phyloP scores from a whole-genome alignment of 2,113 vertebrate genomes.

The Ranitomeya variabilis region DNA sequence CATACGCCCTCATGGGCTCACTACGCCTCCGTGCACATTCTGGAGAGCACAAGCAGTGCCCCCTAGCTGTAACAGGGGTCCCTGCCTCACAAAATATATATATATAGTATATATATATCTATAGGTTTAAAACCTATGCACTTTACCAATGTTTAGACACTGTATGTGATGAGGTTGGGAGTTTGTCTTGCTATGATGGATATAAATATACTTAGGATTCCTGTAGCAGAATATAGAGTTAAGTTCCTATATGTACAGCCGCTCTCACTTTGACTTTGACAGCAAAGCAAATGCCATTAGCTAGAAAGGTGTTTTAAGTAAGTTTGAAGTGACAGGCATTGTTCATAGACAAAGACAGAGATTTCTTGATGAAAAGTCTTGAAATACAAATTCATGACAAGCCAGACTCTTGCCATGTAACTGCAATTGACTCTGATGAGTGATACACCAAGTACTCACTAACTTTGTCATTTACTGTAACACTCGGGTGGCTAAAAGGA shows the following conservation, averaged over 20 bases:
- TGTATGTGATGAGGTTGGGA: too few relatives aligned
- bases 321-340: constrained; percentile 17
- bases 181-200: background rate
- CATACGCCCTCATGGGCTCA: too few relatives aligned
- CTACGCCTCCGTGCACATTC: too few relatives aligned
- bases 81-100: too few relatives aligned
- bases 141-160: too few relatives aligned
- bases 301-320: background rate
- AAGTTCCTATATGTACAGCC: background rate
- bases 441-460: background rate
- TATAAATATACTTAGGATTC: background rate
- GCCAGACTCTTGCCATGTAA: constrained; percentile 21
- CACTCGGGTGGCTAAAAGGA: constrained; percentile 59
- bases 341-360: constrained; percentile 25
- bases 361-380: constrained; percentile 7
- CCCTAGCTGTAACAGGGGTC: too few relatives aligned
- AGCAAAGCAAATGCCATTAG: constrained; percentile 11
- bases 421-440: constrained; percentile 49
- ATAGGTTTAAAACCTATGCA: too few relatives aligned
- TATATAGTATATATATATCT: too few relatives aligned
- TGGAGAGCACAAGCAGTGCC: too few relatives aligned
- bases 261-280: background rate
- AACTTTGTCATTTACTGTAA: constrained; percentile 54
- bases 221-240: background rate
- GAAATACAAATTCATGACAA: background rate